Evolutionary conservation across 2,797 vertebrate genomes (phyloP).

Genomic region (Sandelia bainsii): DNA sequence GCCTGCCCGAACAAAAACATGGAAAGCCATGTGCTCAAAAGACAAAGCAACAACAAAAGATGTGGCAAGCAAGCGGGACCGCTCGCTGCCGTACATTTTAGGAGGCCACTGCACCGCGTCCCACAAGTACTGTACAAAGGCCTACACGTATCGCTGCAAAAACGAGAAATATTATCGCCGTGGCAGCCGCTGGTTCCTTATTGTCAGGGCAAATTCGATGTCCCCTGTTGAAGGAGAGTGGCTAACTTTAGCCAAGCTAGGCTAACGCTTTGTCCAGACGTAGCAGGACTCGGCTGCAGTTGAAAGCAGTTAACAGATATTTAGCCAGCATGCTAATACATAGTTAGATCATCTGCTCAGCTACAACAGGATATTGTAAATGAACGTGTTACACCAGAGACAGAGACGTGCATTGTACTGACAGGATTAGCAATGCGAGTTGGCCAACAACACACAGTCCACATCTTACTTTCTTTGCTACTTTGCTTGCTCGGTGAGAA

Average conservation of each 20-base stretch:
- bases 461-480: slow-evolving; percentile 75
- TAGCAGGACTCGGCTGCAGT: slow-evolving; percentile 21
- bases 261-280: slow-evolving; percentile 76
- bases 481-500: slow-evolving; percentile 56
- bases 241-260: slow-evolving; percentile 73
- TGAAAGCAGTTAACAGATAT: background rate
- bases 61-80: slow-evolving; percentile 44
- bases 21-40: slow-evolving; percentile 95
- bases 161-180: background rate
- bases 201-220: slow-evolving; percentile 21
- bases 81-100: slow-evolving; percentile 4
- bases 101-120: background rate
- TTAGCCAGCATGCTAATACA: background rate
- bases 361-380: background rate
- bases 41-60: slow-evolving; percentile 99
- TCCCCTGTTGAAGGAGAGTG: slow-evolving; percentile 57
- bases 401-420: background rate
- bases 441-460: slow-evolving; percentile 46
- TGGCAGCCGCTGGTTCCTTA: background rate
- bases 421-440: slow-evolving; percentile 18
- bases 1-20: slow-evolving; percentile 87
- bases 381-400: background rate
- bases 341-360: background rate
- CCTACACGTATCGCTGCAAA: background rate
- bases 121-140: background rate